Percentiles rank a stretch among this genome's conserved stretches.
These are phyloP conservation scores for Pterostichus madidus DNA, from an alignment of 2,888 invertebrate genomes.

Conservation along the genomic window DNA sequence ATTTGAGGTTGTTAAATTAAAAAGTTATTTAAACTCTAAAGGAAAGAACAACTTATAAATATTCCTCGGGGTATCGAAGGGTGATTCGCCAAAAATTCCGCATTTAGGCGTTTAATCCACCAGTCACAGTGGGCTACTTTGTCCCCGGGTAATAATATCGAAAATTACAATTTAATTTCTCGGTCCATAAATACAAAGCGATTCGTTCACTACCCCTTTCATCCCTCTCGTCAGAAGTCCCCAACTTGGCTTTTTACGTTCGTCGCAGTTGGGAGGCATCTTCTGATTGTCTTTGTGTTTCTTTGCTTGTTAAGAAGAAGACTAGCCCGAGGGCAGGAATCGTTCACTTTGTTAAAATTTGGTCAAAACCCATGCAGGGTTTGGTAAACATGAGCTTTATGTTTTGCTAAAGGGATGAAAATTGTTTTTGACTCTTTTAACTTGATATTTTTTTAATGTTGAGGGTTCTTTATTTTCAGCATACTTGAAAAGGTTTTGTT, in stretches of 20 bases:
- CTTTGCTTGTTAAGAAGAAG: constrained; percentile 52
- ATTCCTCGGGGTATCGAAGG: background rate
- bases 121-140: constrained; percentile 37
- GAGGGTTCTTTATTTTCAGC: constrained; percentile 34
- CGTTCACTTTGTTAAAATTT: constrained; percentile 61
- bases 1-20: background rate
- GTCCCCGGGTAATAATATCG: constrained; percentile 57
- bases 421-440: background rate
- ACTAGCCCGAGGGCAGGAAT: constrained; percentile 5
- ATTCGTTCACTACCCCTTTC: background rate
- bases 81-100: background rate
- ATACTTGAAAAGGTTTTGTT: constrained; percentile 2
- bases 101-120: background rate
- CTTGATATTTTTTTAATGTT: constrained; percentile 6
- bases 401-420: constrained; percentile 21
- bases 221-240: background rate
- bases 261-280: constrained; percentile 24
- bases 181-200: constrained; percentile 61
- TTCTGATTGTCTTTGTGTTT: constrained; percentile 57
- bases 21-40: constrained; percentile 12
- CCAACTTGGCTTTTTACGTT: constrained; percentile 28
- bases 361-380: constrained; percentile 37
- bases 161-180: constrained; percentile 66
- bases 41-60: constrained; percentile 13
- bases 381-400: constrained; percentile 16